A percentile compares a stretch with the other conserved stretches of the same genome.
phyloP scores from a whole-genome alignment of 2,113 vertebrate species.

The Pluvianellus socialis region DNA sequence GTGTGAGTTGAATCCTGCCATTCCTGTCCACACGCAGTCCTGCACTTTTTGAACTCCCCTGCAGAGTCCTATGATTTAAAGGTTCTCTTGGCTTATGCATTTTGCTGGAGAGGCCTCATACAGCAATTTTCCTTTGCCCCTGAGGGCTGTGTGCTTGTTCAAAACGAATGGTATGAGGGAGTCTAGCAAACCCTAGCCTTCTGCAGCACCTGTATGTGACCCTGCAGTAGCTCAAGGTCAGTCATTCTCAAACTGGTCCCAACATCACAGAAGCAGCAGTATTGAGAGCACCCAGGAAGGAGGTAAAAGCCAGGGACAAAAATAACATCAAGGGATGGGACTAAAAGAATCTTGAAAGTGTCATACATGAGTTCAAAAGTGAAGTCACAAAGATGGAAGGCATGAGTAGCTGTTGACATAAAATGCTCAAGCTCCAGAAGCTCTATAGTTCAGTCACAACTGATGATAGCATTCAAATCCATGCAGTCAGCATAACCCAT shows the following conservation, averaged over 20 bases:
- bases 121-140: neutral
- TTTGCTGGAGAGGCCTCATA: neutral
- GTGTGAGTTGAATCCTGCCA: neutral
- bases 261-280: neutral
- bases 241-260: neutral
- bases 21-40: neutral
- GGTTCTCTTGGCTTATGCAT: neutral
- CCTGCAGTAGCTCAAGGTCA: neutral
- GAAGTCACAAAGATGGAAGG: neutral
- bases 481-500: neutral
- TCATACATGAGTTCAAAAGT: neutral
- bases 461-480: neutral
- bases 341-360: neutral
- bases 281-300: neutral
- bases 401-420: neutral
- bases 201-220: neutral
- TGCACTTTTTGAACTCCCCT: neutral
- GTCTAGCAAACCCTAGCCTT: neutral
- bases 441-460: neutral
- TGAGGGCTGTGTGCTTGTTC: neutral
- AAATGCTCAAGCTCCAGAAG: neutral
- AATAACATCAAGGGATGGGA: neutral
- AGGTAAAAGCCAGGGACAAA: neutral
- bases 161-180: neutral
- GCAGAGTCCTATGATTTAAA: neutral